Conservation (phyloP, 2,888 invertebrate genomes). For the Ochropleura leucogaster region DNA sequence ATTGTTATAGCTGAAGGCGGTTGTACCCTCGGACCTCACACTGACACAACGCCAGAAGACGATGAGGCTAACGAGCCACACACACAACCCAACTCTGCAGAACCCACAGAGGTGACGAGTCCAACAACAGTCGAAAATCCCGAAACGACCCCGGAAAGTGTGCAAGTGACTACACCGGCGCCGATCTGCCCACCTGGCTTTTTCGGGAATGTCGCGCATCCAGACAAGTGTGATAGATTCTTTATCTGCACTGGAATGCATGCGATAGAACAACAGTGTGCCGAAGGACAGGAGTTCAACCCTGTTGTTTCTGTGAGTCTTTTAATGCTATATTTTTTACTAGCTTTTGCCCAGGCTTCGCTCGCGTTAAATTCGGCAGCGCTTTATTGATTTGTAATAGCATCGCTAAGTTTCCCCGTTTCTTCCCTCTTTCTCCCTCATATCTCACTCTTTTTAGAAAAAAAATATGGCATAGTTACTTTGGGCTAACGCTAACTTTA, state of each 20-base stretch:
- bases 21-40: slow-evolving; percentile 18
- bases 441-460: no score
- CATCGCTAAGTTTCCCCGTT: no score
- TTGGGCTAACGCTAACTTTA: no score
- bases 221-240: no score
- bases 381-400: no score
- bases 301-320: neutral
- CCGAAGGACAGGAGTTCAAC: slow-evolving; percentile 7
- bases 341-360: no score
- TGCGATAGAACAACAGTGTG: neutral
- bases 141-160: neutral
- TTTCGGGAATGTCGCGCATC: no score
- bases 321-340: neutral
- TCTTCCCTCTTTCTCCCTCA: no score
- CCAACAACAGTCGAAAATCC: neutral
- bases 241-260: neutral
- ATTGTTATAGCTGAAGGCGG: slow-evolving; percentile 17
- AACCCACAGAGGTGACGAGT: neutral
- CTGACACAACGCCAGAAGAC: slow-evolving; percentile 7
- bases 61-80: neutral
- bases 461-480: no score
- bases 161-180: neutral
- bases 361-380: no score
- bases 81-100: slow-evolving; percentile 43
- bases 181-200: no score